Evolutionary conservation across 2,888 invertebrate species (phyloP).

Genomic region (Stratiomys singularior): DNA sequence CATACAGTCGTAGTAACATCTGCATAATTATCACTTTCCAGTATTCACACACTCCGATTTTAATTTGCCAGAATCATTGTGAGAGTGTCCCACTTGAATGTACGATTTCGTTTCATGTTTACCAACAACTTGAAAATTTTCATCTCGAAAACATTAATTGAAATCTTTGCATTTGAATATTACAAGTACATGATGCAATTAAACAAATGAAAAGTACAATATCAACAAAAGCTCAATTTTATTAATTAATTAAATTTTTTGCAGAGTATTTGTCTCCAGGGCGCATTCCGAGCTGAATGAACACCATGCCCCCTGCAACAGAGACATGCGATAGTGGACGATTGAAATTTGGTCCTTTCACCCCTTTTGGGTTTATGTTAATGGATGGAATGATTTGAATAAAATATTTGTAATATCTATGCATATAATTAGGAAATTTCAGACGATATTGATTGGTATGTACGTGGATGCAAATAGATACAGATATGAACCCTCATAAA

Average conservation of each 20-base stretch:
- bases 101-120: constrained; percentile 43
- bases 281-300: neutral
- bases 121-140: constrained; percentile 42
- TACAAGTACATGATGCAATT: constrained; percentile 40
- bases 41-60: constrained; percentile 1
- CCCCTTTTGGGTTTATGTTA: too few relatives aligned
- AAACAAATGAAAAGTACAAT: constrained; percentile 45
- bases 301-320: neutral
- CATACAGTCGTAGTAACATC: too few relatives aligned
- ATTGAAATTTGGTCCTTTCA: too few relatives aligned
- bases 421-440: too few relatives aligned
- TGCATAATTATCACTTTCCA: neutral
- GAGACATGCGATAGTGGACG: neutral
- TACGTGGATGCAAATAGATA: too few relatives aligned
- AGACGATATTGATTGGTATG: too few relatives aligned
- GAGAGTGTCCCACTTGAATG: neutral
- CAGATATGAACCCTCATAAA: too few relatives aligned
- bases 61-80: neutral
- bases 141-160: constrained; percentile 45
- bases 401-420: too few relatives aligned
- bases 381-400: too few relatives aligned
- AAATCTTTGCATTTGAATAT: constrained; percentile 39
- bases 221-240: constrained; percentile 36
- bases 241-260: constrained; percentile 45
- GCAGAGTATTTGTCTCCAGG: constrained; percentile 16